phyloP scores from a whole-genome alignment of 2,113 vertebrate genomes.

The Chunga burmeisteri region DNA sequence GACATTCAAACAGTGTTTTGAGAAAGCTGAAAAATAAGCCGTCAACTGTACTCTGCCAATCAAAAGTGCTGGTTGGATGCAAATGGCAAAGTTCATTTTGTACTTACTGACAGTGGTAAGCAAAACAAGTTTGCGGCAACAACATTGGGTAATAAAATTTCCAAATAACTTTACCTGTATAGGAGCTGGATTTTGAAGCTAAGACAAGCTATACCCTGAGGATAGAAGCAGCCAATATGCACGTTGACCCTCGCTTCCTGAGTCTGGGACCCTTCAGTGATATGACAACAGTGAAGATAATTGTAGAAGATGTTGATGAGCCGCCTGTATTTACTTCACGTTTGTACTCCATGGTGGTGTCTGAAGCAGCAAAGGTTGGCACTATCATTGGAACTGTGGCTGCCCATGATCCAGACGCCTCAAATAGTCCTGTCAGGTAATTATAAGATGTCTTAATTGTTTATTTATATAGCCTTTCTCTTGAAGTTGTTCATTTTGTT shows the following conservation, averaged over 20 bases:
- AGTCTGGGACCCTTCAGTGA: constrained; percentile 90
- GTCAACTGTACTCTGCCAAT: background rate
- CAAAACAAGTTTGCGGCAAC: background rate
- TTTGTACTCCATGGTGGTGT: constrained; percentile 86
- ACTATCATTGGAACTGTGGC: constrained; percentile 89
- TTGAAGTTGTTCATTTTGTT: background rate
- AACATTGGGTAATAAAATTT: constrained; percentile 15
- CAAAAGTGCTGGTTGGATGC: background rate
- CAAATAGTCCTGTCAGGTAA: constrained; percentile 90
- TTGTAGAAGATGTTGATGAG: constrained; percentile 93
- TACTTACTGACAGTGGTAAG: background rate
- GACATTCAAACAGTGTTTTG: background rate
- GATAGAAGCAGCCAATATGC: constrained; percentile 92
- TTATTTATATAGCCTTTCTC: background rate
- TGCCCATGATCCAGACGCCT: constrained; percentile 89
- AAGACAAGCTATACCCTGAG: constrained; percentile 87
- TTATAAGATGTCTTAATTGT: background rate
- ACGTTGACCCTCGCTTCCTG: constrained; percentile 89
- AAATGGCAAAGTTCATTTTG: background rate
- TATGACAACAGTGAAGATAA: constrained; percentile 85
- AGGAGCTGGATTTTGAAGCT: constrained; percentile 94
- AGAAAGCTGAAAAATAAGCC: background rate
- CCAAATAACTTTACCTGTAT: background rate
- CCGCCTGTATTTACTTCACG: constrained; percentile 84
- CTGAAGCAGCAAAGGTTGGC: constrained; percentile 88